Conservation (phyloP, 2,888 invertebrate species). For the Drosophila siamana region DNA sequence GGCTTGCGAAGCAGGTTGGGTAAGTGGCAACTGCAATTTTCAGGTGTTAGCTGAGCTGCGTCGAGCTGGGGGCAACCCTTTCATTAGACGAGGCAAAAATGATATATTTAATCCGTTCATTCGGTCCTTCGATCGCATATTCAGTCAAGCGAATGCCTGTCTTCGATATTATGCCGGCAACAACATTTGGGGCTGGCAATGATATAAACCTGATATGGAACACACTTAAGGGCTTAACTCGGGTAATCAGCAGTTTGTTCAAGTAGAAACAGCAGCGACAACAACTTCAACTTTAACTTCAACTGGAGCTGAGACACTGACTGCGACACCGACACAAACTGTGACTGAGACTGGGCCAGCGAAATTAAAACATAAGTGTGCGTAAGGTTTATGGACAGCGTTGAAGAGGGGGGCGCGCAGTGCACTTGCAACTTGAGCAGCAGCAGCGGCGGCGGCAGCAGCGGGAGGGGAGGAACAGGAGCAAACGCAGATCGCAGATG, state of each 20-base stretch:
- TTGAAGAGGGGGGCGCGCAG: constrained; percentile 13
- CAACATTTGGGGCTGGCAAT: constrained; percentile 41
- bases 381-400: constrained; percentile 29
- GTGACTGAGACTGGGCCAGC: constrained; percentile 54
- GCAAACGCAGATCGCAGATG: constrained; percentile 63
- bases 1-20: constrained; percentile 30
- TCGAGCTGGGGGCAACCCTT: constrained; percentile 59
- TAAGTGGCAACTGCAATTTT: constrained; percentile 68
- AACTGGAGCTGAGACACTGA: constrained; percentile 40
- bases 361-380: constrained; percentile 70
- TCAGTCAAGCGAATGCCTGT: constrained; percentile 66
- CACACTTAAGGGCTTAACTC: constrained; percentile 82
- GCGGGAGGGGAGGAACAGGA: constrained; percentile 1
- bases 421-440: constrained; percentile 32
- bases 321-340: constrained; percentile 44
- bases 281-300: constrained; percentile 33
- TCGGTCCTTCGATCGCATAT: constrained; percentile 38
- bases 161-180: constrained; percentile 53
- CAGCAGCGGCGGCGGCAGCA: too few relatives aligned
- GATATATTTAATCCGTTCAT: constrained; percentile 80
- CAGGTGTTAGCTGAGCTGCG: constrained; percentile 73
- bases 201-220: constrained; percentile 81
- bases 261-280: constrained; percentile 72
- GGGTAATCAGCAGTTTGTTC: constrained; percentile 76
- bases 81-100: constrained; percentile 75